Base-by-base conservation (phyloP, 30 jellyfish, hydroid and myxozoan species). In the Aurelia coerulea region DNA sequence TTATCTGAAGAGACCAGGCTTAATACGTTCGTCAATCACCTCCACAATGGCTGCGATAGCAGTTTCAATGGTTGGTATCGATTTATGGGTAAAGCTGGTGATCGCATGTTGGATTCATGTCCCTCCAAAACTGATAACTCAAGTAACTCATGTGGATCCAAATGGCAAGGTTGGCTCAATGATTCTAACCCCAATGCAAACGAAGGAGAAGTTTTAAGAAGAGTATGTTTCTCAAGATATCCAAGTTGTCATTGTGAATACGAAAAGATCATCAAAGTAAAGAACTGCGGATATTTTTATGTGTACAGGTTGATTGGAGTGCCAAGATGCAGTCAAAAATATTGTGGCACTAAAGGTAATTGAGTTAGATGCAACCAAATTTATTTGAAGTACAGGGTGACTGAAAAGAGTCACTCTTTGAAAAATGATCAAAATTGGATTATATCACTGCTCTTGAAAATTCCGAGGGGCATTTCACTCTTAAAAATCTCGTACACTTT, bases 241-340 rank as follows among this genome's bases (percentile, higher is more conserved):
- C 80, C 53, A 60, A 83, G 73, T 34, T 92, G 98, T 73, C 39
- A 54, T 10, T 92, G 98, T 62, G 91, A 67, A 8, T 92, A 67
- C 70, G 39, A 51, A 35, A 66, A 81, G 42, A 51, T 81, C 17
- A 92, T 87, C 51, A 59, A 75, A 69, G 96, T 87, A 37, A 79
- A 89, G 76, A 92, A 92, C 70, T 92, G 98, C 65, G 98, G 98
- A 31, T 65, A 69, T 16, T 92, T 65, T 65, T 87, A 73, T 77
- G 95, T 92, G 10, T 92, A 92, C 62, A 70, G 85, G 42, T 64
- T 92, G 46, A 64, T 68, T 67, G 80, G 83, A 37, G 95, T 88
- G 19, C 98, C 98, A 35, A 37, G 49, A 18, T 92, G 98, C 72
- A 82, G 78, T 65, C 89, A 97, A 76, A 81, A 93, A 77, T 92